phyloP scores from a whole-genome alignment of 2,797 vertebrate genomes.

The Sciurus carolinensis region DNA sequence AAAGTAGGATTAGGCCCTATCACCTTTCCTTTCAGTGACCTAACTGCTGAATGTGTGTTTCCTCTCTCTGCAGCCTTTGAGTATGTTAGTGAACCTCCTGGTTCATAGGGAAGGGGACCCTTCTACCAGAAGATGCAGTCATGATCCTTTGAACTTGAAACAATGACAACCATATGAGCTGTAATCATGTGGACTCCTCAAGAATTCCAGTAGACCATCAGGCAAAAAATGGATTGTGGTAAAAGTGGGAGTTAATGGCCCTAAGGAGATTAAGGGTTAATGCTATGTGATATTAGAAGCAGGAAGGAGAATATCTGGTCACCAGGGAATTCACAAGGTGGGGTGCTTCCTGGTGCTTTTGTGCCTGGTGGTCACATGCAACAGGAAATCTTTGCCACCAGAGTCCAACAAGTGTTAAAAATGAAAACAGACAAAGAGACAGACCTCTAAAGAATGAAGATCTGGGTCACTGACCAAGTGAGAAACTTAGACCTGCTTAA shows the following conservation, averaged over 20 bases:
- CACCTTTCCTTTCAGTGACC: neutral
- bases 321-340: neutral
- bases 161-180: neutral
- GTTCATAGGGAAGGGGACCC: neutral
- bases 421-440: constrained; percentile 12
- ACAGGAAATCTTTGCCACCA: neutral
- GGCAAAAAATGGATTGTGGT: neutral
- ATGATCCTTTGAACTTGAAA: neutral
- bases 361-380: constrained; percentile 1
- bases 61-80: neutral
- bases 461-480: constrained; percentile 45
- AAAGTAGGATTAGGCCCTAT: neutral
- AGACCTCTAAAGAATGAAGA: constrained; percentile 2
- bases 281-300: neutral
- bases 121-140: neutral
- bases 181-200: neutral
- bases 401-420: constrained; percentile 41
- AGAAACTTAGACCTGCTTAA: constrained; percentile 54
- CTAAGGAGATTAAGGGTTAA: neutral
- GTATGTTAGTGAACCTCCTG: neutral
- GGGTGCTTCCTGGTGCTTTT: neutral
- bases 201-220: neutral
- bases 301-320: neutral
- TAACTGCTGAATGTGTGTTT: neutral
- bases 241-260: neutral